Percentiles rank a stretch among this genome's conserved stretches.
Conservation (phyloP, 30 jellyfish, hydroid and myxozoan species). For the Aurelia aurita complex sp. Pacific region DNA sequence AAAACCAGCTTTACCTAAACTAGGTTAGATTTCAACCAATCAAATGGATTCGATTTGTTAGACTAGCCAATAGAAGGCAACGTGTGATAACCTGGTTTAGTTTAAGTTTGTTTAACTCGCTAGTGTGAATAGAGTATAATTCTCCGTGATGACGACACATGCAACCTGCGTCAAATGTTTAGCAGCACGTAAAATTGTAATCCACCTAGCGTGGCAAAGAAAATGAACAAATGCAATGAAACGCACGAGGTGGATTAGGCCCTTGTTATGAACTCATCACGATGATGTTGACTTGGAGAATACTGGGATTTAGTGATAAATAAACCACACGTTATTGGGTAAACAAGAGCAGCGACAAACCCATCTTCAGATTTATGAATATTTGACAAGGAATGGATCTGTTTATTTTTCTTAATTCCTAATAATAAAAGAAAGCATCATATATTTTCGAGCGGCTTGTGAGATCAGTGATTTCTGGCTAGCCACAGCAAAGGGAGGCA, state of each 20-base stretch:
- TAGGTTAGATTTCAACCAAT: too few species aligned
- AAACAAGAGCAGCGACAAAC: slow-evolving; percentile 35
- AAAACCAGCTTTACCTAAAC: too few species aligned
- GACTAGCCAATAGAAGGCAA: too few species aligned
- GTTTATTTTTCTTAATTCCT: slow-evolving; percentile 30
- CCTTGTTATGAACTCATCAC: slow-evolving; percentile 29
- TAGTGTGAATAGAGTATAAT: too few species aligned
- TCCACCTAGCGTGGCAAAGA: slow-evolving; percentile 1
- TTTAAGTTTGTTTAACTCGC: too few species aligned
- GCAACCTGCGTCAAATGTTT: too few species aligned
- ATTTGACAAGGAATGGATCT: slow-evolving; percentile 26
- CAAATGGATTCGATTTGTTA: too few species aligned
- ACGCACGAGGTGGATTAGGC: slow-evolving; percentile 26
- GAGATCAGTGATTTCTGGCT: not conserved
- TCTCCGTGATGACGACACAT: too few species aligned
- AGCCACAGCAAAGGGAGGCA: not conserved
- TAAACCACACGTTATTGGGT: slow-evolving; percentile 43
- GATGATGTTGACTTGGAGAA: not conserved
- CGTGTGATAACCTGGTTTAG: too few species aligned
- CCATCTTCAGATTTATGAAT: slow-evolving; percentile 18
- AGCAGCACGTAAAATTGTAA: not conserved
- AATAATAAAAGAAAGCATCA: slow-evolving; percentile 14
- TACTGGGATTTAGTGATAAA: slow-evolving; percentile 36
- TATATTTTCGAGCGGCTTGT: not conserved
- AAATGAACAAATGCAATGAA: not conserved